These are phyloP conservation scores for Leucoma salicis DNA, from an alignment of 2,888 invertebrate species.

Conservation along the genomic window DNA sequence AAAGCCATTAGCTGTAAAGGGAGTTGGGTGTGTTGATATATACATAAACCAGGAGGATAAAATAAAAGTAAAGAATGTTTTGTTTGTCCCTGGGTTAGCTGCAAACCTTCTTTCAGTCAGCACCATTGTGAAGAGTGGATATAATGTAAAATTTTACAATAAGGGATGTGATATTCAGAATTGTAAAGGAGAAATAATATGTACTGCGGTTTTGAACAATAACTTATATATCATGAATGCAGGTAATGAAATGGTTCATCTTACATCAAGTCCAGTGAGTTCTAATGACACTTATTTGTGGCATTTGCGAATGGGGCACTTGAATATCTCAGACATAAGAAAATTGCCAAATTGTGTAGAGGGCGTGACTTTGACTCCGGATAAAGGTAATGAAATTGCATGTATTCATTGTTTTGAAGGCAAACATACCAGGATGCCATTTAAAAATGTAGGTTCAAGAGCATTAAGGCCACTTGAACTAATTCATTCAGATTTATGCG, in stretches of 20 bases:
- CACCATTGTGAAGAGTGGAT: slow-evolving; percentile 18
- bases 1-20: slow-evolving; percentile 21
- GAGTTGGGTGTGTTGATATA: slow-evolving; percentile 1
- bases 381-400: neutral
- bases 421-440: slow-evolving; percentile 1
- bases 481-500: slow-evolving; percentile 1
- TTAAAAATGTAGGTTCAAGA: slow-evolving; percentile 1
- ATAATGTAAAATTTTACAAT: neutral
- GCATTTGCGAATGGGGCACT: neutral
- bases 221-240: neutral
- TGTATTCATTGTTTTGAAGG: neutral
- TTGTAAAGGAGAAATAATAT: neutral
- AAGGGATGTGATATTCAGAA: neutral
- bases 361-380: neutral
- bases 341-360: neutral
- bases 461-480: neutral
- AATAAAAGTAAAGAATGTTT: slow-evolving; percentile 15
- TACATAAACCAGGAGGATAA: neutral
- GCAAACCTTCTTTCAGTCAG: slow-evolving; percentile 15
- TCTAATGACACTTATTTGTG: neutral
- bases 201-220: neutral
- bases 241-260: neutral
- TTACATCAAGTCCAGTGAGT: neutral
- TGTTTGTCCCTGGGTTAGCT: slow-evolving; percentile 28
- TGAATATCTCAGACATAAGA: neutral